These are phyloP conservation scores for Propithecus deckenii DNA, from an alignment of 2,797 vertebrate genomes.

Conservation along the genomic window DNA sequence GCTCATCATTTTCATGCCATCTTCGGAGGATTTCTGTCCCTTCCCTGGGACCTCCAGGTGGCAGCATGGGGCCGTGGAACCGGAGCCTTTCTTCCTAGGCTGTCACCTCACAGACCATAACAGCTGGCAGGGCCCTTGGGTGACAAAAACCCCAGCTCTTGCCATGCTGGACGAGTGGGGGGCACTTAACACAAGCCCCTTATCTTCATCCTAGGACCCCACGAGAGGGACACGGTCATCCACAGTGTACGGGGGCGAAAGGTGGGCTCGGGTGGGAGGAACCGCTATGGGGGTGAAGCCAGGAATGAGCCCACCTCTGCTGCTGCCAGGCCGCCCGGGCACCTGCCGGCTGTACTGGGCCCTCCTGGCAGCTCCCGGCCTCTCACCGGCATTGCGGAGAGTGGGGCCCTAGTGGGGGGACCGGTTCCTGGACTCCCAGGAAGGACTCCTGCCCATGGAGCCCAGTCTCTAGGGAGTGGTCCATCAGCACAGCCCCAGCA, in stretches of 20 bases:
- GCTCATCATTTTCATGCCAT: neutral
- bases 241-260: rapidly evolving
- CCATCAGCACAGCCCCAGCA: rapidly evolving
- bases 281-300: rapidly evolving
- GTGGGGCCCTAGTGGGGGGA: neutral
- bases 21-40: neutral
- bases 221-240: too few relatives aligned
- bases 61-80: neutral
- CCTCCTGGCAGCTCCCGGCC: neutral
- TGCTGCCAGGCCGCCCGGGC: rapidly evolving
- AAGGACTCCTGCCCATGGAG: neutral
- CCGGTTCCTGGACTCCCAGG: neutral
- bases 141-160: neutral
- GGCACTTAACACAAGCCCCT: neutral
- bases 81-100: neutral
- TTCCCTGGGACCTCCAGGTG: constrained; percentile 47
- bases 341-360: neutral
- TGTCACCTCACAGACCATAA: neutral
- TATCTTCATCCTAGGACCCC: neutral
- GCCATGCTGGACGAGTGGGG: rapidly evolving
- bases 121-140: too few relatives aligned
- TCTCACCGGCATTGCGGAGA: neutral
- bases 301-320: neutral
- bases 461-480: neutral
- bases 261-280: neutral